Conservation (phyloP, 1,140 invertebrate species). For the Trinorchestia longiramus region DNA sequence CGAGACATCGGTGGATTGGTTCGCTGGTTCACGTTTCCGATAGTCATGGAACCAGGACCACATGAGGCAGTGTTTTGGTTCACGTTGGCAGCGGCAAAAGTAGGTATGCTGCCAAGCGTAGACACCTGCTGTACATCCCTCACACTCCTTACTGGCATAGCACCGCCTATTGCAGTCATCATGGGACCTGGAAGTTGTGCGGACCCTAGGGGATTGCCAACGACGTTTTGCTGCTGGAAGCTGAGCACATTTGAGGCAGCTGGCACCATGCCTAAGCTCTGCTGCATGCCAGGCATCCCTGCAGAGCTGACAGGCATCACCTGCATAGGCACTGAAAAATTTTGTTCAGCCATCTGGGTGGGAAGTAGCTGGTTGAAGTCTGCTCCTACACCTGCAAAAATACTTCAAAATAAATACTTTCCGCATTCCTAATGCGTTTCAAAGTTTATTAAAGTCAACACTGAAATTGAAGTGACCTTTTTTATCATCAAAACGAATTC, state of each 20-base stretch:
- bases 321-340: background rate
- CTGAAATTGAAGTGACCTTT: background rate
- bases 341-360: background rate
- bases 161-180: background rate
- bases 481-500: background rate
- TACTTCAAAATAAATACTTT: background rate
- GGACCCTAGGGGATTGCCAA: background rate
- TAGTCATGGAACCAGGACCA: background rate
- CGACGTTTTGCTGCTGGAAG: background rate
- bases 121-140: background rate
- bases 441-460: background rate
- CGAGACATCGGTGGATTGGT: background rate
- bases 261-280: background rate
- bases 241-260: background rate
- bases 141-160: background rate
- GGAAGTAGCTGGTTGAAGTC: background rate
- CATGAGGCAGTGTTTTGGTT: background rate
- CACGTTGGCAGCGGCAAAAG: background rate
- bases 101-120: background rate
- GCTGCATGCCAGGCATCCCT: background rate
- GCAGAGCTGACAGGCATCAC: background rate
- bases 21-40: background rate
- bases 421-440: background rate
- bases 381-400: background rate
- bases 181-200: background rate